Conservation (phyloP, 2,113 vertebrate genomes). For the Sebastes schlegelii region DNA sequence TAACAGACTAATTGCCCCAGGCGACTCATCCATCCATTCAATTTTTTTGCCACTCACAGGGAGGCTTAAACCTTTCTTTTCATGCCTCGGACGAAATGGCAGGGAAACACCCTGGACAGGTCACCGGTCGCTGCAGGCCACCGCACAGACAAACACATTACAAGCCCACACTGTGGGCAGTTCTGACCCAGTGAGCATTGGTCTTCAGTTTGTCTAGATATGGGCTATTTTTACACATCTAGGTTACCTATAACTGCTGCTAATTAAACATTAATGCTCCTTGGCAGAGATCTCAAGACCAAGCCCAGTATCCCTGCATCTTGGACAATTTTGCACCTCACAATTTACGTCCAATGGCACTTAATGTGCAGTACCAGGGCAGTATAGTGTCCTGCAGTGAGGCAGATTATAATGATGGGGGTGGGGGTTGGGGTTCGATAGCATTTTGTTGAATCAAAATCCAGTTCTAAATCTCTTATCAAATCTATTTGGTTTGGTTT, state of each 20-base stretch:
- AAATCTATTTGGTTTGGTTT: neutral
- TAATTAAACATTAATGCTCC: too few species aligned
- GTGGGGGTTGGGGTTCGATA: neutral
- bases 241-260: neutral
- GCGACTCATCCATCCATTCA: conserved; percentile 46
- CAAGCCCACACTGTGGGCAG: conserved; percentile 14
- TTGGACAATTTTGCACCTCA: neutral
- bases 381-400: neutral
- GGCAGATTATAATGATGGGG: neutral
- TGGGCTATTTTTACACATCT: neutral
- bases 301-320: neutral
- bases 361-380: neutral
- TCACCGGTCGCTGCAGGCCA: conserved; percentile 45
- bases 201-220: neutral
- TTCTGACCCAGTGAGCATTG: conserved; percentile 35
- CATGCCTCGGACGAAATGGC: conserved; percentile 35
- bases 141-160: conserved; percentile 27
- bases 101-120: conserved; percentile 45
- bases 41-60: conserved; percentile 26
- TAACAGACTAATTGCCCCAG: conserved; percentile 42
- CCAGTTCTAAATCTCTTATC: neutral
- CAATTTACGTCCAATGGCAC: neutral
- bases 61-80: conserved; percentile 24
- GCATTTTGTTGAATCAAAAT: neutral
- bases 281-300: neutral